Base-by-base conservation (phyloP, 2,113 vertebrate genomes). In the Pseudolaguvia tuberculata region DNA sequence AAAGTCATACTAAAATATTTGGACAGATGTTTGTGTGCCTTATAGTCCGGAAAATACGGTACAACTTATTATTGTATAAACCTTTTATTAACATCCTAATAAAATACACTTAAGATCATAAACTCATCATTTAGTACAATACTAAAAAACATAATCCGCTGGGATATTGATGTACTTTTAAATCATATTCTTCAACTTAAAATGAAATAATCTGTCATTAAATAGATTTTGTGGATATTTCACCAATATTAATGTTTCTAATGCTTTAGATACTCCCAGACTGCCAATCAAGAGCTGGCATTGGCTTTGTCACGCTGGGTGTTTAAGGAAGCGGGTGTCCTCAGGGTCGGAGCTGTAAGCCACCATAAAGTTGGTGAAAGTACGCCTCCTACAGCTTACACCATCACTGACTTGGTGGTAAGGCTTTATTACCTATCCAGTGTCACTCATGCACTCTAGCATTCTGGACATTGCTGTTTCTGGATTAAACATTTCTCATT, bases 271-370 rank as follows among this genome's bases (percentile, higher is more conserved):
- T 91, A 92, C 21, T 85, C 92, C 0, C 92, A 93, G 87, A 97
- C 94, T 0, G 96, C 96, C 29, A 99, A 99, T 85, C 92, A 92
- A 0, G 94, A 97, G 83, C 91, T 99, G 73, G 96, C 94, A 0
- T 84, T 94, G 62, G 94, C 96, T 21, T 86, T 99, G 77, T 96
- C 96, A 1, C 93, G 92, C 75, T 99, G 97, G 97, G 97, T 99
- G 81, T 99, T 99, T 87, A 99, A 99, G 82, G 96, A 99, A 83
- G 95, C 98, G 4, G 97, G 97, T 0, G 96, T 99, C 52, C 93
- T 99, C 35, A 89, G 97, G 0, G 97, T 98, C 2, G 96, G 97
- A 1, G 91, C 92, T 0, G 96, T 98, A 69, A 92, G 93, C 74
- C 96, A 99, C 85, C 96, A 98, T 81, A 93, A 92, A 0, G 96